These are phyloP conservation scores for Brachyistius frenatus DNA, from an alignment of 2,113 vertebrate species.

Conservation along the genomic window DNA sequence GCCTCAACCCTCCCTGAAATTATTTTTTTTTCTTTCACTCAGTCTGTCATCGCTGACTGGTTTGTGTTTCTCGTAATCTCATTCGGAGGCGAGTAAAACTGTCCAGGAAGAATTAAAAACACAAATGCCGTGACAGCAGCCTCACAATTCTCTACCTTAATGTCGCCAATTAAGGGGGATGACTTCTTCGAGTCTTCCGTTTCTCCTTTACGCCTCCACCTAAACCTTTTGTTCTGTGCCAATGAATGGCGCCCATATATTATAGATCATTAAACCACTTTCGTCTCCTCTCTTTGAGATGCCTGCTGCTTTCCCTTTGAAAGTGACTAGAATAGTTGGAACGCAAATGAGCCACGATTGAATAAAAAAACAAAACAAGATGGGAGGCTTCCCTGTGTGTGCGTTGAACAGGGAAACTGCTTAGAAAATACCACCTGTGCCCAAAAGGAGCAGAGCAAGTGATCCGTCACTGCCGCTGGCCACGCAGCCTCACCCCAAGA, in stretches of 20 bases:
- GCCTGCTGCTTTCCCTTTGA: conserved; percentile 67
- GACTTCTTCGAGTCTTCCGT: conserved; percentile 23
- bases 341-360: conserved; percentile 29
- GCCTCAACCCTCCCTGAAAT: conserved; percentile 42
- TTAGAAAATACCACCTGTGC: conserved; percentile 34
- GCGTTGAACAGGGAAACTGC: conserved; percentile 34
- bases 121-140: conserved; percentile 32
- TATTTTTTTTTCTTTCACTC: conserved; percentile 40
- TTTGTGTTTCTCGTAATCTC: conserved; percentile 57
- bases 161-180: conserved; percentile 21
- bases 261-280: conserved; percentile 74
- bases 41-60: conserved; percentile 44
- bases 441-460: conserved; percentile 39
- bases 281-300: conserved; percentile 69
- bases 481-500: conserved; percentile 12
- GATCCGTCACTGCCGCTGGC: conserved; percentile 31
- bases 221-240: conserved; percentile 46
- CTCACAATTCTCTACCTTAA: conserved; percentile 9
- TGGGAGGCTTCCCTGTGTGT: background rate
- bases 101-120: conserved; percentile 47
- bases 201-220: conserved; percentile 7
- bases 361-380: conserved; percentile 8
- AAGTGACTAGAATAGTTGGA: conserved; percentile 41
- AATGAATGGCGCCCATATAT: conserved; percentile 61
- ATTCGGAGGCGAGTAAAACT: conserved; percentile 39